Evolutionary conservation across 2,113 vertebrate genomes (phyloP).

Genomic region (Dicaeum eximium): DNA sequence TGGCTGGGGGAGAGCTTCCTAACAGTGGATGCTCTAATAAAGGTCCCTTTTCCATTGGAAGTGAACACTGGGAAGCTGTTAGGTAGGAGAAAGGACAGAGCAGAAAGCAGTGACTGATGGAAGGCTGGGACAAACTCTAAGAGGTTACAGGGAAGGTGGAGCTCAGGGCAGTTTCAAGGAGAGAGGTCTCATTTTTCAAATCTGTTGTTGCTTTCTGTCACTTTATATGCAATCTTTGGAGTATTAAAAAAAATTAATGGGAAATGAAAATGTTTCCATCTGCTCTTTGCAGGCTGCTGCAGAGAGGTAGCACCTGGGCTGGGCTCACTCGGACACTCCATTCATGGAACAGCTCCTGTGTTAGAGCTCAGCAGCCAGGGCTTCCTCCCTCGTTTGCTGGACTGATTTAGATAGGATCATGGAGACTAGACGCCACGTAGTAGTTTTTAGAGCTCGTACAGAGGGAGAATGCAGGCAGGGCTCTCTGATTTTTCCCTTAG

Average conservation of each 20-base stretch:
- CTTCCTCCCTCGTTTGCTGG: neutral
- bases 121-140: neutral
- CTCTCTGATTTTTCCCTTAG: conserved; percentile 8
- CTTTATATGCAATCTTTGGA: neutral
- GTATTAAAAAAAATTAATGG: neutral
- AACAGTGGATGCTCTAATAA: neutral
- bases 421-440: neutral
- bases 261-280: neutral
- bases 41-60: neutral
- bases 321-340: neutral
- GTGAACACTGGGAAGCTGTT: neutral
- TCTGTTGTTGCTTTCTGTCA: neutral
- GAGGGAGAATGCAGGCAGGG: neutral
- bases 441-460: neutral
- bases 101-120: neutral
- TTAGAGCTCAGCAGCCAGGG: neutral
- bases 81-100: neutral
- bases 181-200: neutral
- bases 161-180: neutral
- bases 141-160: neutral
- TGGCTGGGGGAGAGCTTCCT: neutral
- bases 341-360: neutral
- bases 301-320: neutral
- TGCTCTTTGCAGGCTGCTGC: neutral
- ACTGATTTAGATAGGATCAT: neutral